These are phyloP conservation scores for Coremacera marginata DNA, from an alignment of 2,888 invertebrate genomes.

Conservation along the genomic window DNA sequence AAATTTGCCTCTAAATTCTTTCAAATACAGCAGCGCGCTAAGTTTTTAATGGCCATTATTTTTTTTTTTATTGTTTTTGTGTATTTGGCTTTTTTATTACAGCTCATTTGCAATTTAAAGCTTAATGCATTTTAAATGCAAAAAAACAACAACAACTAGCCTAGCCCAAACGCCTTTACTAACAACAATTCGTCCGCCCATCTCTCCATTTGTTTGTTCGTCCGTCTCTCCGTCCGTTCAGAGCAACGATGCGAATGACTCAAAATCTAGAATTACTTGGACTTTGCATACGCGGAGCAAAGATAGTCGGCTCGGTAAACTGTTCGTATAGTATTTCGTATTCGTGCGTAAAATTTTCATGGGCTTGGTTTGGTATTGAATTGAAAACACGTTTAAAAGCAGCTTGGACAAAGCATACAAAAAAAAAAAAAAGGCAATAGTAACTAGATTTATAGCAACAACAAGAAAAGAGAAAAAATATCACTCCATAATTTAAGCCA, in stretches of 20 bases:
- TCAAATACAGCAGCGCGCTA: neutral
- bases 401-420: neutral
- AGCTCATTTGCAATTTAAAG: slow-evolving; percentile 1
- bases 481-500: neutral
- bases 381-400: slow-evolving; percentile 24
- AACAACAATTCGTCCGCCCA: neutral
- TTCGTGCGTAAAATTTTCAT: slow-evolving; percentile 38
- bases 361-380: slow-evolving; percentile 37
- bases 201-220: neutral
- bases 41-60: neutral
- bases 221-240: neutral
- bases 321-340: neutral
- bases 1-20: neutral
- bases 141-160: slow-evolving; percentile 1
- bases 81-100: neutral
- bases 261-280: slow-evolving; percentile 33
- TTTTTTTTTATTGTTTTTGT: neutral
- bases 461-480: neutral
- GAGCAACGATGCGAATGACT: slow-evolving; percentile 24
- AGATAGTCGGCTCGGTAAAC: neutral
- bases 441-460: neutral
- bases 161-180: slow-evolving; percentile 11
- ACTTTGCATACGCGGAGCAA: slow-evolving; percentile 23
- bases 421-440: neutral
- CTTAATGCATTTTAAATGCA: neutral